Evolutionary conservation across 2,888 invertebrate genomes (phyloP).

Genomic region (Nebria brevicollis): DNA sequence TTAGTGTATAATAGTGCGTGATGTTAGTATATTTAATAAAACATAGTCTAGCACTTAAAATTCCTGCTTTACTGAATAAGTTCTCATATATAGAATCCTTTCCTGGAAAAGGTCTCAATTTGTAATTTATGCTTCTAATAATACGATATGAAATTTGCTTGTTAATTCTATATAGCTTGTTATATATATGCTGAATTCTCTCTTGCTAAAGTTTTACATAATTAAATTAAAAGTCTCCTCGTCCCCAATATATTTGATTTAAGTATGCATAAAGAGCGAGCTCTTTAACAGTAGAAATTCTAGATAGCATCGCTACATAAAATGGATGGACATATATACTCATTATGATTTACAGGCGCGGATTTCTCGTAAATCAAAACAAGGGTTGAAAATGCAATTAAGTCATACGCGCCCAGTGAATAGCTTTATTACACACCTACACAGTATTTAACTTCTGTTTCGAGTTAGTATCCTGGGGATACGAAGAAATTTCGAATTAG

Average conservation of each 20-base stretch:
- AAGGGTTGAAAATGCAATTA: constrained; percentile 21
- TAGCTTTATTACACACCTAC: not conserved
- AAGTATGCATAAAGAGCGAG: no score
- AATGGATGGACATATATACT: not conserved
- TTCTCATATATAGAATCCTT: no score
- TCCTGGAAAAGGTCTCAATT: no score
- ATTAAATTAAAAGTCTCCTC: no score
- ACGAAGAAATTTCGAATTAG: not conserved
- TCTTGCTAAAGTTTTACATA: no score
- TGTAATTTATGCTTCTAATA: no score
- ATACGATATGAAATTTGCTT: no score
- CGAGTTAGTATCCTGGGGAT: not conserved
- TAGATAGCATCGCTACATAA: not conserved
- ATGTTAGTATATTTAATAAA: not conserved
- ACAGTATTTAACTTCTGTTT: not conserved
- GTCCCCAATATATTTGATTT: not conserved
- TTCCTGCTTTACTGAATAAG: no score
- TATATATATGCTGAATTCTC: no score
- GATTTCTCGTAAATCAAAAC: constrained; percentile 6
- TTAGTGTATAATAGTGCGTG: not conserved
- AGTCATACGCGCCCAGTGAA: not conserved
- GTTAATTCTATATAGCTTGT: no score
- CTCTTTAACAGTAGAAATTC: not conserved
- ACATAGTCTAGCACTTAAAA: no score
- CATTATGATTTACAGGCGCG: constrained; percentile 14